These are phyloP conservation scores for Chrysolina oricalcia DNA, from an alignment of 2,888 invertebrate genomes.

Conservation along the genomic window DNA sequence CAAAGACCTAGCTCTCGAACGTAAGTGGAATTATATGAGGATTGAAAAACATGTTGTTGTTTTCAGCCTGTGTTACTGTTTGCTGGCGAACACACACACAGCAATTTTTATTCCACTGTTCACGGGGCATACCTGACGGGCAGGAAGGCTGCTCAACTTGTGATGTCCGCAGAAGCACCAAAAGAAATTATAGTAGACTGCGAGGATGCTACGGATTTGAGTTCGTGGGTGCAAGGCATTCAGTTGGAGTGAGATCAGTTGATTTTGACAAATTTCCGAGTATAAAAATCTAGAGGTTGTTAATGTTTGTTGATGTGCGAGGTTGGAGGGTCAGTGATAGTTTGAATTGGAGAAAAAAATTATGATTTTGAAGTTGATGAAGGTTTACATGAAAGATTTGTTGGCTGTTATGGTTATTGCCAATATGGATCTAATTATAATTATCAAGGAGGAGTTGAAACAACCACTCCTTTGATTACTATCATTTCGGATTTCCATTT, in stretches of 20 bases:
- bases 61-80: constrained; percentile 88
- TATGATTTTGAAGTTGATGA: neutral
- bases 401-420: too few species aligned
- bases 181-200: constrained; percentile 82
- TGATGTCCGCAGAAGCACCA: constrained; percentile 77
- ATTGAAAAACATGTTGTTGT: constrained; percentile 31
- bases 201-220: constrained; percentile 84
- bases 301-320: neutral
- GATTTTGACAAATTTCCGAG: neutral
- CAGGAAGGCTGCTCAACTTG: constrained; percentile 83
- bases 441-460: too few species aligned
- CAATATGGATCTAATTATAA: too few species aligned
- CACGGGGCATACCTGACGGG: constrained; percentile 96
- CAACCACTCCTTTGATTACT: too few species aligned
- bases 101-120: constrained; percentile 94
- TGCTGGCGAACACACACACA: constrained; percentile 97
- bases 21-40: too few species aligned
- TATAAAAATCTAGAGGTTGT: constrained; percentile 11
- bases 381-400: too few species aligned
- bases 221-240: constrained; percentile 92
- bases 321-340: neutral
- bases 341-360: neutral
- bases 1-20: too few species aligned
- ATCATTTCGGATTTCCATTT: too few species aligned
- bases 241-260: constrained; percentile 76